Base-by-base conservation (phyloP, 1,140 invertebrate genomes). In the Megalonaias nervosa region DNA sequence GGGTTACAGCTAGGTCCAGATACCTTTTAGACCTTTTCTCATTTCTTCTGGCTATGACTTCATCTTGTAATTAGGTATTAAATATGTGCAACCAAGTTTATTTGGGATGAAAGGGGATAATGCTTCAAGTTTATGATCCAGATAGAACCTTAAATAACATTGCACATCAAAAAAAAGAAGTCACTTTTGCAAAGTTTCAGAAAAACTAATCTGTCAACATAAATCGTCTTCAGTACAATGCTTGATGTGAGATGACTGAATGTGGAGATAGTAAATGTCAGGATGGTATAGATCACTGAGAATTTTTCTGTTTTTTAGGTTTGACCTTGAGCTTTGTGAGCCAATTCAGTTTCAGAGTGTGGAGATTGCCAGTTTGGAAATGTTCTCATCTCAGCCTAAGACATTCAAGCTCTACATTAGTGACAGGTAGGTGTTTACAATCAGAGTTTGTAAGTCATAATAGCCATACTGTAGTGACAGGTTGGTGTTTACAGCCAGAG, bases 261-360 rank as follows among this genome's bases (percentile, higher is more conserved):
- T 71, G 13, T 71, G 12, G 23, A 19, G 6, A 23, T 71, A 59
- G 58, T 17, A 71, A 26, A 38, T 55, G 17, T 69, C n/a, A 31
- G 19, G 57, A 56, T 59, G 57, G 13, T 69, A 21, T 67, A 58
- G 73, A 0, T 38, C 38, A 38, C 38, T 6, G 38, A 38, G 38
- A 38, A 38, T 3, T 12, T 38, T 64, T 69, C 14, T 62, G 17
- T 67, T 48, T 74, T 85, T n/a, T 77, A 90, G 98, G 97, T 98
- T 99, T 90, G 94, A 99, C 23, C 95, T 99, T 3, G 98, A 99
- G 91, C 93, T 99, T 0, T 99, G 99, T 90, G 98, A 99, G 88
- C 95, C 97, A 3, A 96, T 99, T 74, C 97, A 98, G 92, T 95
- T 90, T 69, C 91, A 91, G 65, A 84, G 92, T 90, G 95, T 99